Evolutionary conservation across 2,113 vertebrate species (phyloP).

Genomic region (Entomyzon cyanotis): DNA sequence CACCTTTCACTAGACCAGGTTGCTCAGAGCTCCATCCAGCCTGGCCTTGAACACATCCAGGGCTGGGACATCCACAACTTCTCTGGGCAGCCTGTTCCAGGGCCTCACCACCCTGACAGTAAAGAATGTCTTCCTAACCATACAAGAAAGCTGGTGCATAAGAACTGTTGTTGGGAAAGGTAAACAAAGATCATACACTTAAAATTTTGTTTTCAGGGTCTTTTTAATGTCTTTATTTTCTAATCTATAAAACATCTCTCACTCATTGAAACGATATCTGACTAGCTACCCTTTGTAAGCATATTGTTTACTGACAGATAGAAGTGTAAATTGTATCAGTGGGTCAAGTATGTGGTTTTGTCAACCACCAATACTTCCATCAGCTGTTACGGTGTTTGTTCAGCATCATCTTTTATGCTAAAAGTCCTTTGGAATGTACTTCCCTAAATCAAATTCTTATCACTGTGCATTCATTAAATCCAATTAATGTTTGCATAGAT

Average conservation of each 20-base stretch:
- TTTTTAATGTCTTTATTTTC: neutral
- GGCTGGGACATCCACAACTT: neutral
- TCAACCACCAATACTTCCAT: neutral
- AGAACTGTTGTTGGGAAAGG: neutral
- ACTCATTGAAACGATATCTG: neutral
- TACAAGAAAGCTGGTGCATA: neutral
- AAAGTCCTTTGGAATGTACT: neutral
- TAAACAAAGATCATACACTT: neutral
- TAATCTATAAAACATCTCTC: neutral
- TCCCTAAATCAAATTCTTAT: neutral
- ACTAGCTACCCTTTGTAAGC: neutral
- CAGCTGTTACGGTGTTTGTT: neutral
- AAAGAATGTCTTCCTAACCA: neutral
- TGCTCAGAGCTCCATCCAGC: neutral
- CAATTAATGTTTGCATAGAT: neutral
- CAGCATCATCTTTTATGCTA: neutral
- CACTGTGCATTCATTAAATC: neutral
- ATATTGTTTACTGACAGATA: neutral
- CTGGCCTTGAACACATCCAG: neutral
- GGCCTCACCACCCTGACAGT: neutral
- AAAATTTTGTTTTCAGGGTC: neutral
- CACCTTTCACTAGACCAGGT: neutral
- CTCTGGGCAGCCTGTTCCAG: rapidly evolving
- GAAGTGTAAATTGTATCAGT: neutral
- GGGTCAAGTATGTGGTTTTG: neutral